These are phyloP conservation scores for Chionomys nivalis DNA, from an alignment of 2,113 vertebrate species.

Conservation along the genomic window DNA sequence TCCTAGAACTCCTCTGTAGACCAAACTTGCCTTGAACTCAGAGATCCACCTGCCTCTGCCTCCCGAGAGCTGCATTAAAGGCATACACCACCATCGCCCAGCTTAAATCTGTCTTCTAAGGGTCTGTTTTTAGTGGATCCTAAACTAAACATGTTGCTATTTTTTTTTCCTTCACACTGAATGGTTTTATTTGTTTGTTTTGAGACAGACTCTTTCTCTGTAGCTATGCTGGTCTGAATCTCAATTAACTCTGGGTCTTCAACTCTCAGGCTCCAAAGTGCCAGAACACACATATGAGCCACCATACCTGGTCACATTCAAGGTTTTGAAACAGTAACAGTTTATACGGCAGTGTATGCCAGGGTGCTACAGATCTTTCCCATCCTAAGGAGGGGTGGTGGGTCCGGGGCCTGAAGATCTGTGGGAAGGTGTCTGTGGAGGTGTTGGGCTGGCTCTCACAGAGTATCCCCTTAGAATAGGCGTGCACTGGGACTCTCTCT, in stretches of 20 bases:
- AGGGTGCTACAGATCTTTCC: not conserved
- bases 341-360: not conserved
- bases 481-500: not conserved
- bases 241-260: not conserved
- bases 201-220: not conserved
- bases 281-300: not conserved
- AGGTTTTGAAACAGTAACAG: not conserved
- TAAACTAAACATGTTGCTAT: not conserved
- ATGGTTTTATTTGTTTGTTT: conserved; percentile 6
- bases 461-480: not conserved
- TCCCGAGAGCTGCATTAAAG: not conserved
- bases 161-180: not conserved
- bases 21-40: not conserved
- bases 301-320: not conserved
- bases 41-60: not conserved
- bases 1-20: not conserved
- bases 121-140: not conserved
- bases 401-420: not conserved
- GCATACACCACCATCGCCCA: not conserved
- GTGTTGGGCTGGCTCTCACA: not conserved
- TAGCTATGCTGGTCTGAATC: not conserved
- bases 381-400: not conserved
- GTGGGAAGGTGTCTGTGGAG: not conserved
- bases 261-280: not conserved
- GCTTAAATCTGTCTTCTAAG: not conserved